A percentile compares a stretch with the other conserved stretches of the same genome.
Evolutionary conservation across 2,888 invertebrate species (phyloP).

Genomic region (Drosophila anomalata): DNA sequence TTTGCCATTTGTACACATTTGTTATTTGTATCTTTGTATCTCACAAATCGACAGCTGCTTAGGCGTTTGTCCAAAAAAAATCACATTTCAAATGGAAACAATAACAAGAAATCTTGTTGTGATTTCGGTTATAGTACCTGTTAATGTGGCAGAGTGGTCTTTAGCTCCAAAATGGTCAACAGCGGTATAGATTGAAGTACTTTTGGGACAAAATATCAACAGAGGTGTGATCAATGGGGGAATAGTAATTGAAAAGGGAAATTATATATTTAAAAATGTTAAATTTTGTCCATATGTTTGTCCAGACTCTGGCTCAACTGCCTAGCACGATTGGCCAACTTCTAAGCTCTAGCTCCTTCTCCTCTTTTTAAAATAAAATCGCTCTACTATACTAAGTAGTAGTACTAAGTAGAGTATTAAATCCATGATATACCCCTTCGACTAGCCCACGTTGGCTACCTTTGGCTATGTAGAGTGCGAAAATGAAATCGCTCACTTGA

Average conservation of each 20-base stretch:
- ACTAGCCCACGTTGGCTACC: conserved; percentile 1
- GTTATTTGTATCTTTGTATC: conserved; percentile 6
- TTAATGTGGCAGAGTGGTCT: conserved; percentile 19
- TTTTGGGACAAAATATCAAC: conserved; percentile 6
- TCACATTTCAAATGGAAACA: conserved; percentile 17
- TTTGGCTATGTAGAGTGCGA: conserved; percentile 42
- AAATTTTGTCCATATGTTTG: too few species aligned
- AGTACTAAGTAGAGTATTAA: too few species aligned
- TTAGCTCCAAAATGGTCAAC: conserved; percentile 45
- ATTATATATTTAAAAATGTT: too few species aligned
- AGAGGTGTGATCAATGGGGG: neutral
- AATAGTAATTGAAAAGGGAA: conserved; percentile 14
- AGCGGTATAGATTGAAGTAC: conserved; percentile 15
- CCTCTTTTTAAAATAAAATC: too few species aligned
- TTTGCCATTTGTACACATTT: conserved; percentile 19
- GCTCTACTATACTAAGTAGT: too few species aligned
- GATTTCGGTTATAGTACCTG: conserved; percentile 14
- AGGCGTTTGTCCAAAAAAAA: conserved; percentile 47
- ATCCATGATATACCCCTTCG: neutral
- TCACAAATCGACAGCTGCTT: conserved; percentile 25
- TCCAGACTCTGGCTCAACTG: too few species aligned
- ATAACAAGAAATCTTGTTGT: conserved; percentile 5
- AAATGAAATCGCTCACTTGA: conserved; percentile 44
- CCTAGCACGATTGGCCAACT: too few species aligned
- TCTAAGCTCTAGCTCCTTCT: too few species aligned